phyloP scores from a whole-genome alignment of 2,113 vertebrate species.

The Labrus mixtus region DNA sequence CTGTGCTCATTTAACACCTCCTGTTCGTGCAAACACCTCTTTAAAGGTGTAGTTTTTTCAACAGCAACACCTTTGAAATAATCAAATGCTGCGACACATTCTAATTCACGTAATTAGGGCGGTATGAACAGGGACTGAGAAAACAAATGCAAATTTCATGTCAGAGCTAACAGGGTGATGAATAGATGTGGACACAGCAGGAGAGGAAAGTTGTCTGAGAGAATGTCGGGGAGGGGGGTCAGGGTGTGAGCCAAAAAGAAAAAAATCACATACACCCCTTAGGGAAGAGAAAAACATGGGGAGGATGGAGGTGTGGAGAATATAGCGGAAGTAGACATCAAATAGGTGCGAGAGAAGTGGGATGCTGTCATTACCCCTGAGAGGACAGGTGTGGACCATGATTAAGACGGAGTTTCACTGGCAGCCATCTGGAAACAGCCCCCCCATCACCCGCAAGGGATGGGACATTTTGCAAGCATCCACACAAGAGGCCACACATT shows the following conservation, averaged over 20 bases:
- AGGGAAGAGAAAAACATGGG: conserved; percentile 3
- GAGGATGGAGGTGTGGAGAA: conserved; percentile 45
- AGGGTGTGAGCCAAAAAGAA: conserved; percentile 20
- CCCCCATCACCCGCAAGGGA: conserved; percentile 66
- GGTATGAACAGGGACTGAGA: conserved; percentile 23
- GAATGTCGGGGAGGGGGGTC: conserved; percentile 3
- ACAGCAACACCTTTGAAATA: conserved; percentile 22
- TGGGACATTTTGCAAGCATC: conserved; percentile 63
- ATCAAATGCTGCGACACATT: conserved; percentile 56
- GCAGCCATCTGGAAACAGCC: conserved; percentile 80
- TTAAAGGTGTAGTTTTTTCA: conserved; percentile 37
- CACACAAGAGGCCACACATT: conserved; percentile 34
- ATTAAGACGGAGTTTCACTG: conserved; percentile 77
- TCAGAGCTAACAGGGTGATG: conserved; percentile 63
- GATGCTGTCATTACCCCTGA: conserved; percentile 68
- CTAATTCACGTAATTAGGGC: conserved; percentile 61
- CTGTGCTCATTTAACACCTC: conserved; percentile 37
- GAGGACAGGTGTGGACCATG: conserved; percentile 78
- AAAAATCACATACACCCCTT: conserved; percentile 18
- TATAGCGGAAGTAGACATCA: conserved; percentile 57
- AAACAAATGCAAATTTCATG: conserved; percentile 60
- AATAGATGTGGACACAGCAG: conserved; percentile 23
- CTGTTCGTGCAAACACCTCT: conserved; percentile 18
- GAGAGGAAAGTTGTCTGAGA: neutral
- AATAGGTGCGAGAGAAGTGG: conserved; percentile 51